Evolutionary conservation across 2,797 vertebrate genomes (phyloP), one percentile per base, ranked within the genome.

Genomic region (Pachyuromys duprasi): DNA sequence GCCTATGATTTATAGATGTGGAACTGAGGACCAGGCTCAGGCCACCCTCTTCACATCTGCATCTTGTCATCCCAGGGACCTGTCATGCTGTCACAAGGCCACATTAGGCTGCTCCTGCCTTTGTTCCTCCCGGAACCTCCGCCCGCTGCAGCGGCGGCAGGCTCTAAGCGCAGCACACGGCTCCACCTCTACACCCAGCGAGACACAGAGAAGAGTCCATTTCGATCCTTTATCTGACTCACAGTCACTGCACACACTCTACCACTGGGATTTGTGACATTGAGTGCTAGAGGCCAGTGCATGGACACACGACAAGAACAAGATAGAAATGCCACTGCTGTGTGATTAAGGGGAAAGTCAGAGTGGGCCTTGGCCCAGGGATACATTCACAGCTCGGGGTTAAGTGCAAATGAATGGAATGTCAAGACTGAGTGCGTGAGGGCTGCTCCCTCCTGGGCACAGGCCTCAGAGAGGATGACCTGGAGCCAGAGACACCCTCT

Each of bases 221-320:
- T 90, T 65, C 18, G 2, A 24, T 80, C 49, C 2, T 97, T 98
- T 98, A 98, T 98, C 98, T 91, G 92, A 98, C 83, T 97, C 92
- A 31, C 79, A 65, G 96, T 91, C 69, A 83, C 96, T 89, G 96
- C 96, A 91, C 97, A 97, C 96, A n/a, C 96, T 97, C 97, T 97
- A 96, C 95, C 79, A 17, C 88, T 89, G 94, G 96, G 94, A 3
- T 57, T 45, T 80, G 88, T 93, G 97, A 84, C 5, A 90, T 88
- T 33, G 1, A 76, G 96, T 20, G 86, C 74, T 76, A n/a, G 90
- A 93, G 93, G 96, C 93, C 4, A 95, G 97, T 93, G 95, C 45
- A 31, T 3, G 15, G 95, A 76, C 3, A n/a, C 55, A 93, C 94
- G 84, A 97, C 86, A 96, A 91, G 76, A 57, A 91, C 82, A 89